These are phyloP conservation scores for Lordiphosa fenestrarum DNA, from an alignment of 2,888 invertebrate genomes.

Conservation along the genomic window DNA sequence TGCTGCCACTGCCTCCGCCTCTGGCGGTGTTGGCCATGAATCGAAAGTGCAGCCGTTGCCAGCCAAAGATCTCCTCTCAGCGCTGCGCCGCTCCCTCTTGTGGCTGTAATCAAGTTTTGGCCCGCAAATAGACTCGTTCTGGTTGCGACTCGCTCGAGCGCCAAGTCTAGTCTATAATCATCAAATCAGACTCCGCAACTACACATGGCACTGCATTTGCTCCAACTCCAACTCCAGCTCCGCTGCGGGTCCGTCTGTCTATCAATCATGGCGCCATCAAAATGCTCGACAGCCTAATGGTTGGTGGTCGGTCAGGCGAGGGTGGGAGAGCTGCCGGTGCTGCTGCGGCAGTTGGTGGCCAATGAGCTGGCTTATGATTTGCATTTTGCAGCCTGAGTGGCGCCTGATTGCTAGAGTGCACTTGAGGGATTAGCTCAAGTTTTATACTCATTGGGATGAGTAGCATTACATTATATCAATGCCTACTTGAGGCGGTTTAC, in stretches of 20 bases:
- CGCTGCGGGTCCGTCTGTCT: slow-evolving; percentile 2
- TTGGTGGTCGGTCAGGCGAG: slow-evolving; percentile 32
- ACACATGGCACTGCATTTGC: slow-evolving; percentile 14
- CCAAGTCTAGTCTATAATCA: slow-evolving; percentile 74
- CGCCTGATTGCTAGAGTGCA: too few relatives aligned
- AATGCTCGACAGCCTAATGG: slow-evolving; percentile 63
- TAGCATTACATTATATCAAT: too few relatives aligned
- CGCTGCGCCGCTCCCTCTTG: background rate
- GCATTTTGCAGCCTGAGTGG: too few relatives aligned
- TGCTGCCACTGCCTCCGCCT: slow-evolving; percentile 38
- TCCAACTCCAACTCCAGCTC: background rate
- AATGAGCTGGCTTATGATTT: slow-evolving; percentile 3
- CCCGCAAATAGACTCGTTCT: slow-evolving; percentile 69
- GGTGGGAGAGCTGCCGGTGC: background rate
- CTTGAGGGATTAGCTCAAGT: too few relatives aligned
- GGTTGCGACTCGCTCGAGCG: slow-evolving; percentile 63
- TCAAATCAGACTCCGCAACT: slow-evolving; percentile 52
- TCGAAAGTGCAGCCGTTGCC: slow-evolving; percentile 54
- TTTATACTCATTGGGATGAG: too few relatives aligned
- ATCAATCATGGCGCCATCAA: slow-evolving; percentile 58
- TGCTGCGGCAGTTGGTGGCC: slow-evolving; percentile 1
- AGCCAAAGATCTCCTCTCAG: slow-evolving; percentile 1
- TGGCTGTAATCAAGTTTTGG: slow-evolving; percentile 62
- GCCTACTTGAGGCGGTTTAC: too few relatives aligned
- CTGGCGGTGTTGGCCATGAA: slow-evolving; percentile 53